Conservation (phyloP, 2,888 invertebrate species). For the Syrphus vitripennis region DNA sequence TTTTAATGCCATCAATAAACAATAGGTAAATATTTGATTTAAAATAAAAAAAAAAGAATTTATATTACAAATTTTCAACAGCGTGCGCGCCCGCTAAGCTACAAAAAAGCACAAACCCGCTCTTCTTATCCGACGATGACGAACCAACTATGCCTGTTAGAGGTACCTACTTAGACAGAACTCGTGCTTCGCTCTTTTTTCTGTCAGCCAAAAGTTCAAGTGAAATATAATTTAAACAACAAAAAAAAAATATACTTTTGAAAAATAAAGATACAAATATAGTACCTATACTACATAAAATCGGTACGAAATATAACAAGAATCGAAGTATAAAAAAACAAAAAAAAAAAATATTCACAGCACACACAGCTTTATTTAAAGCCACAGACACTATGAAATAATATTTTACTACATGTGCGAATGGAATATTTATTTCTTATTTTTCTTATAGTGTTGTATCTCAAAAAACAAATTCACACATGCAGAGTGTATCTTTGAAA, state of each 20-base stretch:
- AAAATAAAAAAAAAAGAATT: not conserved
- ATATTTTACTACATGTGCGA: not conserved
- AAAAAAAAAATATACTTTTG: conserved; percentile 12
- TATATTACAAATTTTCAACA: conserved; percentile 19
- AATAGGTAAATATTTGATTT: not conserved
- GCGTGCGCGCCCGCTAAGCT: conserved; percentile 64
- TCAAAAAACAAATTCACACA: conserved; percentile 58
- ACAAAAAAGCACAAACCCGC: conserved; percentile 62
- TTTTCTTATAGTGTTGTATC: conserved; percentile 37
- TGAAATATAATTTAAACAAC: conserved; percentile 58
- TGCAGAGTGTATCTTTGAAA: conserved; percentile 21
- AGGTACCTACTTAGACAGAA: conserved; percentile 71
- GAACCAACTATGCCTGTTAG: conserved; percentile 72
- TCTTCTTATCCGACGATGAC: conserved; percentile 72
- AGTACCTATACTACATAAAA: conserved; percentile 33
- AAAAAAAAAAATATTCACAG: conserved; percentile 30
- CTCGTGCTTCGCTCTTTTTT: conserved; percentile 69
- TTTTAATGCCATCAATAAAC: not conserved
- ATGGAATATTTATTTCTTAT: not conserved
- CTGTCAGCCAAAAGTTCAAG: conserved; percentile 71
- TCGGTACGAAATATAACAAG: conserved; percentile 64
- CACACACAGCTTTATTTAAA: conserved; percentile 46
- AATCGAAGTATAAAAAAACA: conserved; percentile 46
- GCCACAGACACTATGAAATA: conserved; percentile 6
- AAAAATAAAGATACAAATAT: conserved; percentile 21